Base-by-base conservation (phyloP, 2,797 vertebrate genomes). In the Astyanax mexicanus region DNA sequence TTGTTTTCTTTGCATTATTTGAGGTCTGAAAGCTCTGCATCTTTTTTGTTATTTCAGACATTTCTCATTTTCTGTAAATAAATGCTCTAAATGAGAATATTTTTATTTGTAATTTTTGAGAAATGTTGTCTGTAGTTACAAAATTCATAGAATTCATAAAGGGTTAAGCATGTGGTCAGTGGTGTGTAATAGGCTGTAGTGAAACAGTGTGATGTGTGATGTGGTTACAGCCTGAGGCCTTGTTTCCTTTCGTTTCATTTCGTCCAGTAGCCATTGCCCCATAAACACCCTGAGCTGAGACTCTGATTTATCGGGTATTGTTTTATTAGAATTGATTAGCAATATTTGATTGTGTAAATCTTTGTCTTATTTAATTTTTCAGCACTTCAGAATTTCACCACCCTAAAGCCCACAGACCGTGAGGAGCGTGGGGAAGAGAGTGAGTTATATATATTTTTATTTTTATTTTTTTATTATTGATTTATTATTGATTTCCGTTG, bases 361-460 rank as follows among this genome's bases (percentile, higher is more conserved):
- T 44, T 32, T 38, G 1, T 10, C 42, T 3, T 32, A 40, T 21
- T 23, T 77, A n/a, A n/a, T 51, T 38, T 77, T 60, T 38, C 49
- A 78, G 75, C 17, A 47, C 25, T 29, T 25, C 8, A 40, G 29
- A 66, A 21, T 60, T 3, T 66, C 17, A 42, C 47, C 44, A 67
- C 62, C n/a, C 4, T 44, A 35, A 8, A 68, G 35, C 8, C 35
- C 58, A 51, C 23, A 8, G 17, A 68, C n/a, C 38, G 37, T 8
- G 40, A n/a, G 23, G 35, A 67, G 9, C 19, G 25, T 47, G 12
- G 55, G 21, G n/a, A n/a, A n/a, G n/a, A n/a, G n/a, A n/a, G n/a
- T n/a, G n/a, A n/a, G n/a, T n/a, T n/a, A n/a, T n/a, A n/a, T n/a
- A n/a, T 32, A 5, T 32, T 32, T 2, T 32, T 32, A 32, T 5